These are phyloP conservation scores for Cyclophora albipunctata DNA, from an alignment of 2,888 invertebrate genomes.

Conservation along the genomic window DNA sequence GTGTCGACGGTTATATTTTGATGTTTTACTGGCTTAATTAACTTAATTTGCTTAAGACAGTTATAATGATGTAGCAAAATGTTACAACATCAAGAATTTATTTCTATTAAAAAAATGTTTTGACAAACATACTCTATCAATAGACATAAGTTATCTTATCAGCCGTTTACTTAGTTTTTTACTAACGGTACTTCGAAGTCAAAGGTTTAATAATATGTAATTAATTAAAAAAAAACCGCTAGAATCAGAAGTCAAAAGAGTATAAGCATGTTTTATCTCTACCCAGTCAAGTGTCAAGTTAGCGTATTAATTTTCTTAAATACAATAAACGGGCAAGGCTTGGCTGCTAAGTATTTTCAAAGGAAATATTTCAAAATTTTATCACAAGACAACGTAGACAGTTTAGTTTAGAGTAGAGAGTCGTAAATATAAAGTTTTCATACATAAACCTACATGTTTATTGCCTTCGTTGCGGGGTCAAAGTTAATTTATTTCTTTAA, in stretches of 20 bases:
- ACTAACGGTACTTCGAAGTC: neutral
- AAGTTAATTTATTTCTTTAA: conserved; percentile 52
- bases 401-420: conserved; percentile 18
- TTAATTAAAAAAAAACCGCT: neutral
- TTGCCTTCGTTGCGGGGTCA: conserved; percentile 43
- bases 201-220: conserved; percentile 1
- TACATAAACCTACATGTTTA: conserved; percentile 56
- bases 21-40: conserved; percentile 19
- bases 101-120: no score
- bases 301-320: conserved; percentile 12
- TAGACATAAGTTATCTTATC: no score
- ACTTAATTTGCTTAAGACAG: conserved; percentile 3
- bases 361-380: conserved; percentile 12
- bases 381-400: conserved; percentile 25
- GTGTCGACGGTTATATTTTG: conserved; percentile 21
- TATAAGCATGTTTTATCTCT: conserved; percentile 12
- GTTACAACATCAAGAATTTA: neutral
- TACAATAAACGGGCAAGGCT: neutral
- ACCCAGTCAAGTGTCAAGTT: conserved; percentile 9
- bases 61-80: conserved; percentile 7
- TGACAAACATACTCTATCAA: no score
- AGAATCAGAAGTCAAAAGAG: neutral
- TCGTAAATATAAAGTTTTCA: conserved; percentile 45
- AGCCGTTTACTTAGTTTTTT: no score
- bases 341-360: conserved; percentile 6